phyloP scores from a whole-genome alignment of 2,113 vertebrate genomes.

The Lepus americanus region DNA sequence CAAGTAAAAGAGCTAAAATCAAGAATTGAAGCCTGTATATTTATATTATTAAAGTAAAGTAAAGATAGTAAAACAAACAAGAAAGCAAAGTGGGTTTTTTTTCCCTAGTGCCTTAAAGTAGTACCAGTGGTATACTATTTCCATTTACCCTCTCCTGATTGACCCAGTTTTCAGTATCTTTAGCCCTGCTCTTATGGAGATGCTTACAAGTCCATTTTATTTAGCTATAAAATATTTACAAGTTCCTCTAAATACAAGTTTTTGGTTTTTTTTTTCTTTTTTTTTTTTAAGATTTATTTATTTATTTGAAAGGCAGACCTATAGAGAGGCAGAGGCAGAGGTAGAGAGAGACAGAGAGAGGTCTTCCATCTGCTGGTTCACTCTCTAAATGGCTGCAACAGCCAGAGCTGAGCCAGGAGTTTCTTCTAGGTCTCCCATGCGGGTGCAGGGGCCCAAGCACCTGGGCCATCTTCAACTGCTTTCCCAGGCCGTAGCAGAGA shows the following conservation, averaged over 20 bases:
- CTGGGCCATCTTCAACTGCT: too few species aligned
- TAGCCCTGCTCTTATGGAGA: not conserved
- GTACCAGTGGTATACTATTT: not conserved
- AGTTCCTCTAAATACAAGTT: not conserved
- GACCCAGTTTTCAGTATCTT: not conserved
- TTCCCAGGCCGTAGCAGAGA: too few species aligned
- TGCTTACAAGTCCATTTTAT: not conserved
- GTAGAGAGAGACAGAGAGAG: too few species aligned
- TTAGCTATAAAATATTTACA: constrained; percentile 8
- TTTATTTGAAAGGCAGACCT: too few species aligned
- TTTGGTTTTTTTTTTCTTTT: not conserved
- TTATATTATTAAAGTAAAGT: constrained; percentile 16
- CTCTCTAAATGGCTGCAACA: too few species aligned
- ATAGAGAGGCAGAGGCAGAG: too few species aligned
- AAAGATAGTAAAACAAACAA: not conserved
- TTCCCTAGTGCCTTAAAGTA: not conserved
- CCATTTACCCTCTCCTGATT: not conserved
- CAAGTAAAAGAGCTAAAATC: constrained; percentile 25
- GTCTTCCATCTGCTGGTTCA: too few species aligned
- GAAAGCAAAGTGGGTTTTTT: not conserved
- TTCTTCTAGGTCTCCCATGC: too few species aligned
- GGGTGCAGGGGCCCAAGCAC: too few species aligned
- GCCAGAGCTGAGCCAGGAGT: too few species aligned
- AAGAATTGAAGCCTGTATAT: not conserved
- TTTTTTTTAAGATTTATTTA: too few species aligned